These are phyloP conservation scores for Cisticola juncidis DNA, from an alignment of 2,113 vertebrate genomes.

Conservation along the genomic window DNA sequence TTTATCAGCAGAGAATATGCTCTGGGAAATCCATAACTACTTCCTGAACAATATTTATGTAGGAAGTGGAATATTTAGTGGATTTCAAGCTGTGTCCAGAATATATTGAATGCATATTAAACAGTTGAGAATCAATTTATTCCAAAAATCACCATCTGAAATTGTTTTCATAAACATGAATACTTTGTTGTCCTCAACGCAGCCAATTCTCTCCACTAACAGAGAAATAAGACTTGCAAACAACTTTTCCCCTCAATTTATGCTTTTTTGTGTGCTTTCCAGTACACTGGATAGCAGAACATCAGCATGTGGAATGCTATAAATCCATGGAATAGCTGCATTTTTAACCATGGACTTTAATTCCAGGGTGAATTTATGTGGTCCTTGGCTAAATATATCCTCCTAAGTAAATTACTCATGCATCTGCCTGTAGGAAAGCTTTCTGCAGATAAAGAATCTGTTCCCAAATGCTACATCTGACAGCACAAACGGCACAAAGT, in stretches of 20 bases:
- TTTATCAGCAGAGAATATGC: slow-evolving; percentile 1
- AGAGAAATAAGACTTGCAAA: slow-evolving; percentile 29
- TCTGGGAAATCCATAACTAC: not conserved
- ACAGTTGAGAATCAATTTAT: not conserved
- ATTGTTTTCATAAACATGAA: not conserved
- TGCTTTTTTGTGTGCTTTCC: not conserved
- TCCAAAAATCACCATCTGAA: not conserved
- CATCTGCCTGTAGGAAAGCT: slow-evolving; percentile 59
- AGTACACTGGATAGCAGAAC: not conserved
- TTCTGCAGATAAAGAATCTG: slow-evolving; percentile 50
- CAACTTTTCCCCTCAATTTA: slow-evolving; percentile 34
- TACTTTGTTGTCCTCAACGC: not conserved
- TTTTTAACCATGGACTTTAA: slow-evolving; percentile 64
- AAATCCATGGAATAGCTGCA: slow-evolving; percentile 35
- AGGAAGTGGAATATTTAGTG: not conserved
- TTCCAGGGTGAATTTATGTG: slow-evolving; percentile 62
- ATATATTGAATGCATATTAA: not conserved
- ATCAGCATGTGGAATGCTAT: slow-evolving; percentile 10
- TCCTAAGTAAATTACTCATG: slow-evolving; percentile 70
- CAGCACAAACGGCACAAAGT: slow-evolving; percentile 60
- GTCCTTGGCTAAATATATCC: slow-evolving; percentile 69
- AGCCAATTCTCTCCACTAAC: not conserved
- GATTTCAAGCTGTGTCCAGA: not conserved
- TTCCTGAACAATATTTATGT: not conserved
- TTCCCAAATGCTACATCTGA: slow-evolving; percentile 36